phyloP scores from a whole-genome alignment of 2,888 invertebrate species.

The Dryobota labecula region DNA sequence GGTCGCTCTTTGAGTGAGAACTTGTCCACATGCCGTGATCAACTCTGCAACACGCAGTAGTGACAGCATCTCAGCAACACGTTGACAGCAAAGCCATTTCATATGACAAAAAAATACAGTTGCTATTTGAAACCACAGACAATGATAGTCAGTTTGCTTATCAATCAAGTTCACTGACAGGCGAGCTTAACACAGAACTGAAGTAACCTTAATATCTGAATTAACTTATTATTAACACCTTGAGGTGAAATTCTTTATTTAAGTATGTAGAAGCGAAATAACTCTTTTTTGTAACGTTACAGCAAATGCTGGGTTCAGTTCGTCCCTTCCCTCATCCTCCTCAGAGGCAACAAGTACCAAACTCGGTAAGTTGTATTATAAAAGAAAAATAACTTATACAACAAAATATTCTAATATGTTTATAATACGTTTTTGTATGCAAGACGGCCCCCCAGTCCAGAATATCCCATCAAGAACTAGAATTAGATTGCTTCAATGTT shows the following conservation, averaged over 20 bases:
- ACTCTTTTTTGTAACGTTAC: constrained; percentile 53
- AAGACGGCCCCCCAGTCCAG: background rate
- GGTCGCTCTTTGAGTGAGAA: too few species aligned
- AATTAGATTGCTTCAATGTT: background rate
- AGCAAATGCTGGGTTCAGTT: constrained; percentile 82
- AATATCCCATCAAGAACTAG: background rate
- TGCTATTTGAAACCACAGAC: background rate
- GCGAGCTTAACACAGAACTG: background rate
- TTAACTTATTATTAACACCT: background rate
- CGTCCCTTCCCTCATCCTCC: constrained; percentile 82
- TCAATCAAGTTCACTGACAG: background rate
- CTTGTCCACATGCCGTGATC: too few species aligned
- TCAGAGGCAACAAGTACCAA: constrained; percentile 82
- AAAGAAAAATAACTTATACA: background rate
- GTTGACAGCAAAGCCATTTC: too few species aligned
- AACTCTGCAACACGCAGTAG: too few species aligned
- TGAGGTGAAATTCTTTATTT: background rate
- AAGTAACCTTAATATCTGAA: constrained; percentile 2
- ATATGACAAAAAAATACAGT: background rate
- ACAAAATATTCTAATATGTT: background rate
- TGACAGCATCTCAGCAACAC: too few species aligned
- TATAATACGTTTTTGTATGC: background rate
- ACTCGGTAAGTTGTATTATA: constrained; percentile 76
- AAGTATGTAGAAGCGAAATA: background rate
- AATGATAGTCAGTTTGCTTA: background rate